These are phyloP conservation scores for Homalodisca vitripennis DNA, from an alignment of 1,140 invertebrate species.

Conservation along the genomic window DNA sequence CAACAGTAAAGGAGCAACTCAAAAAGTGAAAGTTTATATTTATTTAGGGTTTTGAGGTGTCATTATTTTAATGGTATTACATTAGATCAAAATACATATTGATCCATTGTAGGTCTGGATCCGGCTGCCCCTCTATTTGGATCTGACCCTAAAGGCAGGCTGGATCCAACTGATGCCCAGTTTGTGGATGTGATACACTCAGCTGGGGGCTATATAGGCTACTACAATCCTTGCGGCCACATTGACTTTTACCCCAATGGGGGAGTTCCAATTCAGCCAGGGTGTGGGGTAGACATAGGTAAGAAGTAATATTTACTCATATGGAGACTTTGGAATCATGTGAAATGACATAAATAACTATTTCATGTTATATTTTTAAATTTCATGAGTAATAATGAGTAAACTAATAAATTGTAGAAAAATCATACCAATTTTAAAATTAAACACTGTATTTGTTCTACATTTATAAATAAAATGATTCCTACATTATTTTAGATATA, in stretches of 20 bases:
- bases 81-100: neutral
- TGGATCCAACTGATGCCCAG: neutral
- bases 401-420: too few species aligned
- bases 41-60: neutral
- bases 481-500: neutral
- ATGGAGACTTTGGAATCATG: too few species aligned
- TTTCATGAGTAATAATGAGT: too few species aligned
- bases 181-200: neutral
- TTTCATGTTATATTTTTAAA: too few species aligned
- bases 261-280: neutral
- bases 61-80: neutral
- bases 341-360: too few species aligned
- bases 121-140: conserved; percentile 65
- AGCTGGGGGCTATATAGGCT: neutral
- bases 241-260: neutral
- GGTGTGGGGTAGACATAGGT: too few species aligned
- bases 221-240: neutral
- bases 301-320: too few species aligned
- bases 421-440: too few species aligned
- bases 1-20: too few species aligned
- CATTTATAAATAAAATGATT: too few species aligned
- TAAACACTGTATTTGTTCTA: too few species aligned
- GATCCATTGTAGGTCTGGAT: conserved; percentile 74
- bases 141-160: conserved; percentile 48
- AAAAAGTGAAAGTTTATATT: too few species aligned